These are phyloP conservation scores for Platycnemis pennipes DNA, from an alignment of 2,888 invertebrate species.

Conservation along the genomic window DNA sequence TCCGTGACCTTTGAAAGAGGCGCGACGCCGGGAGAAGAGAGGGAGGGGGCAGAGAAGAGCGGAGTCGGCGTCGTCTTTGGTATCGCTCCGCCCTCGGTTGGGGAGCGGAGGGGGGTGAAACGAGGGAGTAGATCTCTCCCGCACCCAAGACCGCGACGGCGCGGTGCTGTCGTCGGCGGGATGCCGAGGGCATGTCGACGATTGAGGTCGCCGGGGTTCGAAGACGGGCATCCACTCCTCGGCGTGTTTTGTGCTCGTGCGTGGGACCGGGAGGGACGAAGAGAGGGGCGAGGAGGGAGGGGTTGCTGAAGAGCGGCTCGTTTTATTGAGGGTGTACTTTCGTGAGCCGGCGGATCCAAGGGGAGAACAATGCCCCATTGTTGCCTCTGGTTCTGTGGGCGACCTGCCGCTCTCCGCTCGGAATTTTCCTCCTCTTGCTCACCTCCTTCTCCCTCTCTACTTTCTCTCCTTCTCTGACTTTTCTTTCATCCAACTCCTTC, in stretches of 20 bases:
- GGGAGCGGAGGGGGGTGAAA: too few species aligned
- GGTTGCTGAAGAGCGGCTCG: background rate
- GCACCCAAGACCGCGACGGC: too few species aligned
- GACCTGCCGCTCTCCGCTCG: background rate
- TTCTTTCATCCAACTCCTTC: background rate
- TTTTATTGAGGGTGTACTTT: constrained; percentile 16
- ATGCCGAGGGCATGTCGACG: background rate
- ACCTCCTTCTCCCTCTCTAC: background rate
- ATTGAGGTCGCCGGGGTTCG: background rate
- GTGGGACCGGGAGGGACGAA: background rate
- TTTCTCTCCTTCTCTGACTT: background rate
- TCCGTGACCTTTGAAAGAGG: background rate
- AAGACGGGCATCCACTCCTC: background rate
- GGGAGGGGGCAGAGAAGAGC: background rate
- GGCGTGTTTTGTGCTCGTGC: background rate
- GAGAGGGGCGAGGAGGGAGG: background rate
- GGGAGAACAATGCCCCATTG: constrained; percentile 60
- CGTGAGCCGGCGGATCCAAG: constrained; percentile 10
- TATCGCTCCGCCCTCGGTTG: background rate
- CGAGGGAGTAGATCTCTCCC: too few species aligned
- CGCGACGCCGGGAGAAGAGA: background rate
- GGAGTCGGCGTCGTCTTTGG: background rate
- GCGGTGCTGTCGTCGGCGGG: too few species aligned
- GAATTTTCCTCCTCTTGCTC: background rate
- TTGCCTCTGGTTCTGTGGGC: constrained; percentile 28